These are phyloP conservation scores for Drosophila teissieri DNA, from an alignment of 1,140 invertebrate genomes.

Conservation along the genomic window DNA sequence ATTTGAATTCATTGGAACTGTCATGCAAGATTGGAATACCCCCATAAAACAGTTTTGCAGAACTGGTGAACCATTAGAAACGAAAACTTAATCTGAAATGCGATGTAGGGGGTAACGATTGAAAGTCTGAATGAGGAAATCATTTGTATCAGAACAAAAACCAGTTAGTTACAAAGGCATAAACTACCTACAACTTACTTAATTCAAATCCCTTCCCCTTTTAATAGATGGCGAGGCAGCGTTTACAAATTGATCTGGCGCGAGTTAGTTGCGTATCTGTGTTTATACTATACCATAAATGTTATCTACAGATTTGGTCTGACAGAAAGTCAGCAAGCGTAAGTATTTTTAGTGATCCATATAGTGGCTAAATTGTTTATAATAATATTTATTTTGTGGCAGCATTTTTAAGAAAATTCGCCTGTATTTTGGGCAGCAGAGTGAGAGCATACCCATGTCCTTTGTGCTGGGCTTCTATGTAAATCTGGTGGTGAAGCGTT, in stretches of 20 bases:
- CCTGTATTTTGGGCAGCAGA: conserved; percentile 91
- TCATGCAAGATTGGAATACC: conserved; percentile 35
- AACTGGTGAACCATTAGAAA: conserved; percentile 52
- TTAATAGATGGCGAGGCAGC: conserved; percentile 95
- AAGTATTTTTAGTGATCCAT: conserved; percentile 75
- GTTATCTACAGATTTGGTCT: conserved; percentile 94
- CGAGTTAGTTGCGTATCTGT: conserved; percentile 94
- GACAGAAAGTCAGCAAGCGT: conserved; percentile 93
- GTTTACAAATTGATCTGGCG: conserved; percentile 99
- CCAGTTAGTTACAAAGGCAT: conserved; percentile 45
- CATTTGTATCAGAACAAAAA: conserved; percentile 10
- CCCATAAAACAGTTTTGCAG: conserved; percentile 30
- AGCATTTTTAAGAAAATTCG: conserved; percentile 93
- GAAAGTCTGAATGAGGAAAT: conserved; percentile 36
- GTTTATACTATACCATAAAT: conserved; percentile 94
- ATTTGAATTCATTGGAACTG: conserved; percentile 57
- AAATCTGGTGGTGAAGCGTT: conserved; percentile 94
- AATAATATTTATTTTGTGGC: not conserved
- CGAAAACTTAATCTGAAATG: conserved; percentile 30
- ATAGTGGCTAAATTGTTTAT: no score
- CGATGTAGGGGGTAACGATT: conserved; percentile 26
- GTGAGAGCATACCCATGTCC: conserved; percentile 95
- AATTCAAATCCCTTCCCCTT: conserved; percentile 18
- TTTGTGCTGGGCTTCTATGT: conserved; percentile 98
- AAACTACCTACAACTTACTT: conserved; percentile 3